Conservation (phyloP, 2,797 vertebrate genomes). For the Manis javanica region DNA sequence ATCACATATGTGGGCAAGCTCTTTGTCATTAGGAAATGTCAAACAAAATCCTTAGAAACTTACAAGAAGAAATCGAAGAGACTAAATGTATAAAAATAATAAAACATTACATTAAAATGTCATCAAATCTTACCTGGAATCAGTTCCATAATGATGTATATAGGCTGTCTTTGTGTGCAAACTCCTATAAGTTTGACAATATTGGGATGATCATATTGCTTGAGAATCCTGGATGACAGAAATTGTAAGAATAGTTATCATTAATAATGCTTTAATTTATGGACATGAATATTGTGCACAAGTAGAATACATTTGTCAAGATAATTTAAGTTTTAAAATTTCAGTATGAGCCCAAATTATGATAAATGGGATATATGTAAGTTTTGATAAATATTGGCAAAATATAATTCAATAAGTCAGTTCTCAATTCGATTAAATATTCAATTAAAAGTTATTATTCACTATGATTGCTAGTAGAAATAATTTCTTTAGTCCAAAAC, state of each 20-base stretch:
- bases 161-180: constrained; percentile 97
- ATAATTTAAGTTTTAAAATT: constrained; percentile 26
- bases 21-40: constrained; percentile 21
- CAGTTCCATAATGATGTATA: constrained; percentile 99
- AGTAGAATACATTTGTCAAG: background rate
- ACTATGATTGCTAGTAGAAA: background rate
- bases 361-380: background rate
- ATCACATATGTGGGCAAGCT: background rate
- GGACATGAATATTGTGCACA: background rate
- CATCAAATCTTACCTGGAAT: constrained; percentile 91
- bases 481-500: background rate
- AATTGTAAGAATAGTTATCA: constrained; percentile 35
- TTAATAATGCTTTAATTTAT: constrained; percentile 29
- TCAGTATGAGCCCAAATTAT: background rate
- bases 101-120: constrained; percentile 41
- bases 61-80: constrained; percentile 40
- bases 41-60: constrained; percentile 20
- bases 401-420: background rate
- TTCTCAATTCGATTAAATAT: constrained; percentile 24
- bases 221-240: constrained; percentile 93
- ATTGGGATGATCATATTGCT: constrained; percentile 98
- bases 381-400: background rate
- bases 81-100: constrained; percentile 28
- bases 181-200: constrained; percentile 98
- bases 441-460: constrained; percentile 17